Percentiles rank a stretch among this genome's conserved stretches.
phyloP scores from a whole-genome alignment of 1,140 invertebrate species.

The Lysiphlebus fabarum region DNA sequence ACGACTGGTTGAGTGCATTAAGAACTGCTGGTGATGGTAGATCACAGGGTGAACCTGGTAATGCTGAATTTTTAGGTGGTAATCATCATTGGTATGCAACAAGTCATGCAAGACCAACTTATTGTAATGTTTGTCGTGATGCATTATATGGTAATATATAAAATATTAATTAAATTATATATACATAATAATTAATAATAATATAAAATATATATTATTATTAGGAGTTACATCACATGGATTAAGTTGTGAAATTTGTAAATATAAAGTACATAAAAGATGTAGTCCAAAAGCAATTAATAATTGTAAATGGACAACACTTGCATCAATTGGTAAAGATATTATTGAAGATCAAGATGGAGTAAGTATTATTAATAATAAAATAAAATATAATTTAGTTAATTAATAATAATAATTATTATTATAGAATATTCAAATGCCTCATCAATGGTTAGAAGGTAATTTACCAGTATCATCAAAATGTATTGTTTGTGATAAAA shows the following conservation, averaged over 20 bases:
- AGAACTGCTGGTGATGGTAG: constrained; percentile 70
- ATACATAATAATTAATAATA: constrained; percentile 18
- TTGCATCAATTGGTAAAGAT: constrained; percentile 87
- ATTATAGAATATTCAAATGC: constrained; percentile 87
- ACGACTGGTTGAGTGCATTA: constrained; percentile 80
- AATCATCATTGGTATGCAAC: constrained; percentile 92
- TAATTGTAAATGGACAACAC: constrained; percentile 96
- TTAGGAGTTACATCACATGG: constrained; percentile 89
- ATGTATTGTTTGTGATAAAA: constrained; percentile 92
- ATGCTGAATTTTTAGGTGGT: constrained; percentile 75
- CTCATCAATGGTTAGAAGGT: constrained; percentile 97
- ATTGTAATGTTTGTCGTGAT: constrained; percentile 94
- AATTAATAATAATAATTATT: constrained; percentile 12
- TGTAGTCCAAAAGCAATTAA: constrained; percentile 88
- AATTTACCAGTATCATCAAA: constrained; percentile 93
- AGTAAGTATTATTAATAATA: constrained; percentile 58
- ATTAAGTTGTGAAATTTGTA: constrained; percentile 94
- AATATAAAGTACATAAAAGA: constrained; percentile 92
- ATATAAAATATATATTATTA: constrained; percentile 19
- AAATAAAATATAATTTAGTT: constrained; percentile 16
- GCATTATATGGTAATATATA: constrained; percentile 67
- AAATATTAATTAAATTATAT: constrained; percentile 8
- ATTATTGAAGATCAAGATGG: constrained; percentile 91
- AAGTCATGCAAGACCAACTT: constrained; percentile 90
- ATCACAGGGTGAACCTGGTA: constrained; percentile 60